A percentile compares a stretch with the other conserved stretches of the same genome.
phyloP scores from a whole-genome alignment of 2,888 invertebrate genomes.

The Nysson spinosus region DNA sequence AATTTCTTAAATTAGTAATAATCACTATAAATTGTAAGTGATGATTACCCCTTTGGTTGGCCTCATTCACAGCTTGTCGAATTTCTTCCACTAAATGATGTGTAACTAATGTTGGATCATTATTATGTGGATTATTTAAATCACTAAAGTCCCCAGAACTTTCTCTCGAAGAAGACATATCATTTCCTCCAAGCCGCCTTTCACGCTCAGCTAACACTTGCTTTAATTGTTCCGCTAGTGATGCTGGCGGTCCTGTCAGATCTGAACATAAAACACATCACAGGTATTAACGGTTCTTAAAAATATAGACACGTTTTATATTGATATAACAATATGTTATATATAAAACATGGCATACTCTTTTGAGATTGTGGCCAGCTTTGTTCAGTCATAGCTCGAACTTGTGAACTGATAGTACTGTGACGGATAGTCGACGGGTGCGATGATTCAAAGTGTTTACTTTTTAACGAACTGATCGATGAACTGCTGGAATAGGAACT shows the following conservation, averaged over 20 bases:
- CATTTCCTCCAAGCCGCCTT: conserved; percentile 82
- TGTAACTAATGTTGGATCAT: conserved; percentile 85
- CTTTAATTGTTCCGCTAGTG: conserved; percentile 91
- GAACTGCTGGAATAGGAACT: conserved; percentile 75
- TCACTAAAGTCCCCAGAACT: conserved; percentile 83
- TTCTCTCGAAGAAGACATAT: conserved; percentile 78
- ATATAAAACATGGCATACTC: conserved; percentile 55
- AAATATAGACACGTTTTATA: too few species aligned
- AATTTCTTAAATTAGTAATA: too few species aligned
- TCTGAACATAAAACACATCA: conserved; percentile 57
- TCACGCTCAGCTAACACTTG: conserved; percentile 92
- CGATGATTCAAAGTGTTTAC: conserved; percentile 71
- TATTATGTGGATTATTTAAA: conserved; percentile 80
- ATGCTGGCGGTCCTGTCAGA: conserved; percentile 84
- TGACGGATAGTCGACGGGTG: conserved; percentile 71
- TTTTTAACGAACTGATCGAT: conserved; percentile 72
- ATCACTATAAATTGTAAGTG: neutral
- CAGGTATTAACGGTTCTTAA: neutral
- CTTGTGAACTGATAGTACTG: conserved; percentile 75
- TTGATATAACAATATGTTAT: neutral
- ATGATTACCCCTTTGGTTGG: conserved; percentile 88
- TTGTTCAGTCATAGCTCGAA: conserved; percentile 75
- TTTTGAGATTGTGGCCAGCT: conserved; percentile 74
- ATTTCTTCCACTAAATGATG: conserved; percentile 93
- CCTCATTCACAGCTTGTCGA: conserved; percentile 91